Conservation (phyloP, 2,888 invertebrate genomes). For the Ennomos erosarius region DNA sequence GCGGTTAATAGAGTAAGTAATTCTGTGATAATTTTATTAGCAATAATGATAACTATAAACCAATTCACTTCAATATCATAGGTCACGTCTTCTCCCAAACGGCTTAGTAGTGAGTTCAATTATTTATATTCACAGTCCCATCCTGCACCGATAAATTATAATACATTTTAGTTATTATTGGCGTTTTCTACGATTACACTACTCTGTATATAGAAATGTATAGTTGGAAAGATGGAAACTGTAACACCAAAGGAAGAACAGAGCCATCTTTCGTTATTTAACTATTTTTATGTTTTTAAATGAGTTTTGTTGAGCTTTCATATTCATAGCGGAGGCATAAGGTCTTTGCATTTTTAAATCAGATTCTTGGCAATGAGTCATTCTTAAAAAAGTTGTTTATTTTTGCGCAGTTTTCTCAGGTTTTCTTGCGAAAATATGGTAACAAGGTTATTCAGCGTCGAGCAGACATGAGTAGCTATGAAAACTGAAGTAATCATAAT, state of each 20-base stretch:
- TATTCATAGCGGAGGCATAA: slow-evolving; percentile 55
- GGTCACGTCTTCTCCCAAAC: too few relatives aligned
- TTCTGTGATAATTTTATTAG: too few relatives aligned
- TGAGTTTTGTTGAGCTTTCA: slow-evolving; percentile 62
- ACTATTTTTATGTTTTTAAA: slow-evolving; percentile 74
- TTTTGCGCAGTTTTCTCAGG: slow-evolving; percentile 15
- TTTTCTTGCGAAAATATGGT: slow-evolving; percentile 5
- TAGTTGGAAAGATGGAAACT: slow-evolving; percentile 69
- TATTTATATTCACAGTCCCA: background rate
- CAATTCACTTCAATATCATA: too few relatives aligned
- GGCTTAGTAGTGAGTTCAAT: background rate
- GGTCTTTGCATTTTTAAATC: slow-evolving; percentile 43
- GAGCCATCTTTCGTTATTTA: slow-evolving; percentile 72
- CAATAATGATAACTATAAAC: too few relatives aligned
- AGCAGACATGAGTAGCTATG: background rate
- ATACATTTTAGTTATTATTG: too few relatives aligned
- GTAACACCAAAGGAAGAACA: slow-evolving; percentile 67
- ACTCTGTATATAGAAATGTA: slow-evolving; percentile 62
- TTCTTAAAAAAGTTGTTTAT: slow-evolving; percentile 22
- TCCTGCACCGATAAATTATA: too few relatives aligned
- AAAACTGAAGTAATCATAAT: background rate
- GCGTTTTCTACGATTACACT: slow-evolving; percentile 38
- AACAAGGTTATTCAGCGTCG: slow-evolving; percentile 8
- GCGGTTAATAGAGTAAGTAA: too few relatives aligned
- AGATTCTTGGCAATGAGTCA: slow-evolving; percentile 40